Conservation (phyloP, 2,113 vertebrate genomes). For the Anseranas semipalmata region DNA sequence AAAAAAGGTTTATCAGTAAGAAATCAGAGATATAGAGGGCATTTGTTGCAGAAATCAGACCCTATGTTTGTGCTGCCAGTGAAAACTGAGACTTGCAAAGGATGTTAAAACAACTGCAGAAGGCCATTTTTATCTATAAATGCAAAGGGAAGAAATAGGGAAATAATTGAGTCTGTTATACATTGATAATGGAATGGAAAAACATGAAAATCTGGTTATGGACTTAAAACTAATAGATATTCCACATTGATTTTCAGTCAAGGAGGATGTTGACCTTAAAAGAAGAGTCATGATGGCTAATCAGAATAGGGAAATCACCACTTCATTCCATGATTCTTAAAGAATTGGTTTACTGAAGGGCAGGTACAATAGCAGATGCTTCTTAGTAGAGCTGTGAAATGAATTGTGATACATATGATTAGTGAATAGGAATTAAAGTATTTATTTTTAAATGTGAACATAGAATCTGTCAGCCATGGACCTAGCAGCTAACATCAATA, state of each 20-base stretch:
- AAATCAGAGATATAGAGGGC: neutral
- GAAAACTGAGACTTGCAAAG: neutral
- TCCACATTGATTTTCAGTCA: slow-evolving; percentile 11
- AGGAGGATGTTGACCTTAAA: neutral
- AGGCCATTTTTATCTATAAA: neutral
- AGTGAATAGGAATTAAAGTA: neutral
- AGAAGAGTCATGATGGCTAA: neutral
- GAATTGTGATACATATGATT: neutral
- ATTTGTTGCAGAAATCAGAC: neutral
- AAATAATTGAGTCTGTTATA: neutral
- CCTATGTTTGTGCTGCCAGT: neutral
- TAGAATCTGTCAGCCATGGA: neutral
- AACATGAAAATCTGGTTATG: neutral
- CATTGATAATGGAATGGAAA: neutral
- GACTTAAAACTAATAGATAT: neutral
- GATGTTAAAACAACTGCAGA: neutral
- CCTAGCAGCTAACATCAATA: neutral
- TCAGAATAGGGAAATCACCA: neutral
- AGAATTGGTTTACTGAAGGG: neutral
- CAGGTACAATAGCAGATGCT: neutral
- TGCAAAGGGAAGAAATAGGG: neutral
- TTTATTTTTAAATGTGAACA: neutral
- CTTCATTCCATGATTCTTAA: neutral
- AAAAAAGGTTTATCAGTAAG: neutral
- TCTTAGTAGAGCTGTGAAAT: neutral